These are phyloP conservation scores for Morone chrysops DNA, from an alignment of 2,113 vertebrate genomes.

Conservation along the genomic window DNA sequence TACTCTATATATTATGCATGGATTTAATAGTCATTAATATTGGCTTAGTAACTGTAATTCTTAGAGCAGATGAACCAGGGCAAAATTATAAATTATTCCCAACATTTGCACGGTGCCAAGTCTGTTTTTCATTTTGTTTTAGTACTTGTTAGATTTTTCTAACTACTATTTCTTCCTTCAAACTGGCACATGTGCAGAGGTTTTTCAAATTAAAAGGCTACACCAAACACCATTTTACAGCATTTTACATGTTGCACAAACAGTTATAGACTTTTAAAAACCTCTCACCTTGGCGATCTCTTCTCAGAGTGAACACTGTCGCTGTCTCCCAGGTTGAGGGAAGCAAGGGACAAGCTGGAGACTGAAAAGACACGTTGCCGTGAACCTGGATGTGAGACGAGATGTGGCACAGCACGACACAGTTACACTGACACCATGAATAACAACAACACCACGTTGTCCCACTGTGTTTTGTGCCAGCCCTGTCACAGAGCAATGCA, in stretches of 20 bases:
- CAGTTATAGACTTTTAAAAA: background rate
- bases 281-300: slow-evolving; percentile 91
- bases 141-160: background rate
- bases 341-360: slow-evolving; percentile 95
- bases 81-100: background rate
- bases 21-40: background rate
- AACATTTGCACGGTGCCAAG: background rate
- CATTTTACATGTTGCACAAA: background rate
- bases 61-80: background rate
- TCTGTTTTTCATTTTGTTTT: background rate
- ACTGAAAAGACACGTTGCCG: slow-evolving; percentile 92
- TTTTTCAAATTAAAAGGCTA: background rate
- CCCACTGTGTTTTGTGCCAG: slow-evolving; percentile 76
- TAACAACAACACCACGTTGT: slow-evolving; percentile 69
- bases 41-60: background rate
- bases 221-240: background rate
- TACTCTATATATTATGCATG: background rate
- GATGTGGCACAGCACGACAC: slow-evolving; percentile 79
- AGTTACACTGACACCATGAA: slow-evolving; percentile 67
- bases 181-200: too few relatives aligned
- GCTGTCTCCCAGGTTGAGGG: slow-evolving; percentile 92
- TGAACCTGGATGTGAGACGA: slow-evolving; percentile 86
- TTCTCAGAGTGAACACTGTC: slow-evolving; percentile 94
- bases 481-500: slow-evolving; percentile 34
- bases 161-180: background rate